Conservation (phyloP, 2,888 invertebrate genomes). For the Blastobasis adustella region DNA sequence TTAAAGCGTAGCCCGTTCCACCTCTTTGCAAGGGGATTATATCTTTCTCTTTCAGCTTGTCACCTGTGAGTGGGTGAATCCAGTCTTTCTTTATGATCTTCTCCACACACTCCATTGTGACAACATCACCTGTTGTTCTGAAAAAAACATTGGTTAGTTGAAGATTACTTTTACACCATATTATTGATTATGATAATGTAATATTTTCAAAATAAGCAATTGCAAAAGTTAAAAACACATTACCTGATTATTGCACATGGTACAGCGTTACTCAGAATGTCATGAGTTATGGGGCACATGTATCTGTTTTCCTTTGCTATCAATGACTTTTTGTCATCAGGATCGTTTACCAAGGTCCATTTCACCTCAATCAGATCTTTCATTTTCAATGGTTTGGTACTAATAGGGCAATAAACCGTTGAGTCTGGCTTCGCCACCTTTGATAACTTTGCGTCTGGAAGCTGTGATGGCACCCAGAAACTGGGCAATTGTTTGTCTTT, state of each 20-base stretch:
- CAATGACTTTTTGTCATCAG: constrained; percentile 88
- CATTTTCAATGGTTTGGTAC: constrained; percentile 85
- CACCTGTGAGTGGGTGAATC: constrained; percentile 93
- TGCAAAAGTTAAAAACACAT: constrained; percentile 1
- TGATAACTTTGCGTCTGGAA: constrained; percentile 86
- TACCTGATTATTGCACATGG: constrained; percentile 92
- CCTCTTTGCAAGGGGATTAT: constrained; percentile 95
- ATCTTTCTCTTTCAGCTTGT: constrained; percentile 90
- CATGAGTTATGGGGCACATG: constrained; percentile 98
- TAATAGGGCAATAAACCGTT: constrained; percentile 59
- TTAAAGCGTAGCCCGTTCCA: constrained; percentile 94
- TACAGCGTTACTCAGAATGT: constrained; percentile 94
- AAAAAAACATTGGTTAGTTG: constrained; percentile 10
- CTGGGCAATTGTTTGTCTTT: constrained; percentile 90
- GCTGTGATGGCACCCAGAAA: constrained; percentile 97
- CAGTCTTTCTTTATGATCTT: constrained; percentile 97
- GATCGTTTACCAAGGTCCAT: constrained; percentile 93
- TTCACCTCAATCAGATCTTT: constrained; percentile 95
- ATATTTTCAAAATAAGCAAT: neutral
- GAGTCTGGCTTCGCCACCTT: constrained; percentile 66
- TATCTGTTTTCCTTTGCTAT: constrained; percentile 94
- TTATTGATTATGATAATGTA: no score
- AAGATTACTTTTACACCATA: no score
- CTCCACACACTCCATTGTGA: constrained; percentile 97
- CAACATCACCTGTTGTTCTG: constrained; percentile 89